A percentile compares a stretch with the other conserved stretches of the same genome.
phyloP scores from a whole-genome alignment of 2,797 vertebrate species.

The Xenops minutus region DNA sequence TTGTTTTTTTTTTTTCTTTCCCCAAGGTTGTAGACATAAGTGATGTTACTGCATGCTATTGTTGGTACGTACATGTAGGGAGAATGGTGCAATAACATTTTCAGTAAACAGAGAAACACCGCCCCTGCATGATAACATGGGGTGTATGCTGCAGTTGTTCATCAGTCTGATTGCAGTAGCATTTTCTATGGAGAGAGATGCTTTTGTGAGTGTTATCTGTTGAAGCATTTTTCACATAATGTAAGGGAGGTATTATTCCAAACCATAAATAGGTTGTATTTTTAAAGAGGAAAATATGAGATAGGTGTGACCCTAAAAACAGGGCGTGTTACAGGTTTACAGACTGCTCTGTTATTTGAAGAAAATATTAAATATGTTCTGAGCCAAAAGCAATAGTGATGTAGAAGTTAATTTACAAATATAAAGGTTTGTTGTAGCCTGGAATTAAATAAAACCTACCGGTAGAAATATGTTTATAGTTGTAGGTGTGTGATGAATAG shows the following conservation, averaged over 20 bases:
- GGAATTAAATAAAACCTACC: neutral
- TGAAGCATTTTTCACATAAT: neutral
- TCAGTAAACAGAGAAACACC: conserved; percentile 8
- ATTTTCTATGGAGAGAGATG: neutral
- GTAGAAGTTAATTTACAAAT: neutral
- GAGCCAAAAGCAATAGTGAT: conserved; percentile 16
- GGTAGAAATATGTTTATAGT: neutral
- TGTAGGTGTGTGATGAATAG: neutral
- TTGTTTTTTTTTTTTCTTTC: neutral
- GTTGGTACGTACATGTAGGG: neutral
- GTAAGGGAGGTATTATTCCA: neutral
- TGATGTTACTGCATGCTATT: neutral
- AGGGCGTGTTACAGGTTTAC: conserved; percentile 9
- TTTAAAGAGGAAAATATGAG: conserved; percentile 44
- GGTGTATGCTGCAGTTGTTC: neutral
- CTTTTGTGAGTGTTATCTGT: neutral
- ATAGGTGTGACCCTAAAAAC: conserved; percentile 42
- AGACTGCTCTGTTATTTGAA: conserved; percentile 10
- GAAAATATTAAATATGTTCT: conserved; percentile 3
- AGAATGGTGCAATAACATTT: neutral
- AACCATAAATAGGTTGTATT: neutral
- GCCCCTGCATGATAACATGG: neutral
- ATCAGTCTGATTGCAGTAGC: neutral
- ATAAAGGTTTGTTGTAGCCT: neutral
- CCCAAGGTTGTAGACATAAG: neutral